These are phyloP conservation scores for Alloscopus bannaensis DNA, from an alignment of 2,888 invertebrate genomes.

Conservation along the genomic window DNA sequence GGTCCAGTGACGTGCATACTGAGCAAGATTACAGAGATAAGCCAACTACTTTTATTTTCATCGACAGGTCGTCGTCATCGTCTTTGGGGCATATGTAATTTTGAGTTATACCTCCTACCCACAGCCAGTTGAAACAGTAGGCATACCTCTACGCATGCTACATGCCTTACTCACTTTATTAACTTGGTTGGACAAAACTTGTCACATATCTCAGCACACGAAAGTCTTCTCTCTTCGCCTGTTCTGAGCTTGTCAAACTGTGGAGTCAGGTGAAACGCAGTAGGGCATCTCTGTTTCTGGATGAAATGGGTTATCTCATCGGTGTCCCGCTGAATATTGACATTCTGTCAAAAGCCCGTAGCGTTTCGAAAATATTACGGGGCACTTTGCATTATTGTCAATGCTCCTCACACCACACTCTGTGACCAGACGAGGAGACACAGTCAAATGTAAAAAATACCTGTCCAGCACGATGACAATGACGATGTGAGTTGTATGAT, in stretches of 20 bases:
- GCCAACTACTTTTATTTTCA: constrained; percentile 49
- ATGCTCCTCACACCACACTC: neutral
- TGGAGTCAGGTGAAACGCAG: constrained; percentile 36
- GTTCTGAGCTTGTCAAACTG: constrained; percentile 13
- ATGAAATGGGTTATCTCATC: constrained; percentile 55
- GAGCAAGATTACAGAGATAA: constrained; percentile 53
- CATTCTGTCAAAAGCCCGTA: constrained; percentile 55
- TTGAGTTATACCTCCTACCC: constrained; percentile 17
- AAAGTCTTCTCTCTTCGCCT: constrained; percentile 20
- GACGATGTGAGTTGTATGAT: too few species aligned
- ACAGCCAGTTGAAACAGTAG: too few species aligned
- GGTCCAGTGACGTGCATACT: constrained; percentile 32
- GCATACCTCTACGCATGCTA: too few species aligned
- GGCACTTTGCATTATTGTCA: constrained; percentile 13
- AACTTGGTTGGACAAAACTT: constrained; percentile 25
- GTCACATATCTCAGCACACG: constrained; percentile 54
- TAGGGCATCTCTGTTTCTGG: constrained; percentile 34
- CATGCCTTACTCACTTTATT: too few species aligned
- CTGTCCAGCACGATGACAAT: too few species aligned
- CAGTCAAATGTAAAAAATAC: too few species aligned
- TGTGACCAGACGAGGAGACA: neutral
- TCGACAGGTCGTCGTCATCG: constrained; percentile 58
- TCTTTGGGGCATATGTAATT: neutral
- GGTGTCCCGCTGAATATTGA: constrained; percentile 54
- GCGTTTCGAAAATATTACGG: constrained; percentile 33